phyloP scores from a whole-genome alignment of 2,888 invertebrate genomes.

The Drosophila quinaria region DNA sequence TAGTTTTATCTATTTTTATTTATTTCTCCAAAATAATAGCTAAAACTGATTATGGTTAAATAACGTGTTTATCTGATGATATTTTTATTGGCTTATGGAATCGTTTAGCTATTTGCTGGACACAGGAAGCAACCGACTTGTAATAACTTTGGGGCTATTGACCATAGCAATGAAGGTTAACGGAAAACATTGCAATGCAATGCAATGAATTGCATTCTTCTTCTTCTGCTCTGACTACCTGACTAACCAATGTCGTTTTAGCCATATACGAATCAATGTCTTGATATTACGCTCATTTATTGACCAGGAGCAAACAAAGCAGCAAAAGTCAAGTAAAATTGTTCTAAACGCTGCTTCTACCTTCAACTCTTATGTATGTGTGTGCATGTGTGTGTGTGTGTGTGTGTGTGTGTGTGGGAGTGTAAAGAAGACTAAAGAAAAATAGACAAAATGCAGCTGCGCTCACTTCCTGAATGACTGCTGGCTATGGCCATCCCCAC shows the following conservation, averaged over 20 bases:
- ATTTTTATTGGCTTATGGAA: conserved; percentile 11
- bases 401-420: conserved; percentile 20
- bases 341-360: conserved; percentile 62
- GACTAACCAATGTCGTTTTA: conserved; percentile 56
- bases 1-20: background rate
- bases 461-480: conserved; percentile 60
- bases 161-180: conserved; percentile 46
- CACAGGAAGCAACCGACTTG: background rate
- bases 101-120: conserved; percentile 19
- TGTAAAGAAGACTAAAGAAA: conserved; percentile 49
- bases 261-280: conserved; percentile 69
- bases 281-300: conserved; percentile 77
- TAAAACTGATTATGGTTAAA: background rate
- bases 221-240: conserved; percentile 23
- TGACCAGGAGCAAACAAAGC: conserved; percentile 72
- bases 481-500: conserved; percentile 38
- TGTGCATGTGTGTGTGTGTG: background rate
- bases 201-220: conserved; percentile 15
- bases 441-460: conserved; percentile 66
- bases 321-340: conserved; percentile 72
- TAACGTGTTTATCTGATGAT: background rate
- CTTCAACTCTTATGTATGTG: background rate
- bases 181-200: conserved; percentile 50
- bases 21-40: background rate
- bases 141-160: conserved; percentile 40